Base-by-base conservation (phyloP, 2,888 invertebrate genomes). In the Machimus rusticus region DNA sequence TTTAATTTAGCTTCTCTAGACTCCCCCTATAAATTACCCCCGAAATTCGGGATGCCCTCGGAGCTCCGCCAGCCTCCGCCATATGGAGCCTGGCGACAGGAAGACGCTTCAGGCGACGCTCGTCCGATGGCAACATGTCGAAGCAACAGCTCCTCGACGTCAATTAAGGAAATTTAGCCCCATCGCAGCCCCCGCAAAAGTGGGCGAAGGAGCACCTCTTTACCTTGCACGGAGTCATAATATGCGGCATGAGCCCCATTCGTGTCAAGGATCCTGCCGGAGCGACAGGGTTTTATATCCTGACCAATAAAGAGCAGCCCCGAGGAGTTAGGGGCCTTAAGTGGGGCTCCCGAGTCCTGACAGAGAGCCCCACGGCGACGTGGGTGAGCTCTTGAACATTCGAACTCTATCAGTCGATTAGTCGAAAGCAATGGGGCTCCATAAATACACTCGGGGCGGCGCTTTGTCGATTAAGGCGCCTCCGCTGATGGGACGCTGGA, bases 1-100 rank as follows among this genome's bases (percentile, higher is more conserved):
- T 84, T 84, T 84, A 84, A 84, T 84, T 84, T 84, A 66, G 74
- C 74, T 37, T 43, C n/a, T 6, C 28, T 28, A 2, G 39, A n/a
- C 12, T 55, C 19, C 66, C 66, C 66, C n/a, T 84, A 84, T 84
- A 84, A 84, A 74, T 66, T 84, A 74, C 43, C 37, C 6, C 66
- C 37, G 3, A 39, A 39, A 19, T 66, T 37, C 66, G 55, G 66
- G 28, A 23, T n/a, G 19, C 28, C 23, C 9, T 19, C n/a, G 12
- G 19, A 2, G 9, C 19, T 28, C 19, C 19, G 2, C 51, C 9
- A 12, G 8, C 12, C 66, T 57, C 66, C 4, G n/a, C 37, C 74
- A 84, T 84, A 74, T 84, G 74, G 84, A 84, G 39, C 16, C 43
- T 84, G 84, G 84, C 84, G 84, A 66, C 84, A 84, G 51, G 19